A percentile compares a stretch with the other conserved stretches of the same genome.
phyloP scores from a whole-genome alignment of 2,888 invertebrate species.

The Dilophus febrilis region DNA sequence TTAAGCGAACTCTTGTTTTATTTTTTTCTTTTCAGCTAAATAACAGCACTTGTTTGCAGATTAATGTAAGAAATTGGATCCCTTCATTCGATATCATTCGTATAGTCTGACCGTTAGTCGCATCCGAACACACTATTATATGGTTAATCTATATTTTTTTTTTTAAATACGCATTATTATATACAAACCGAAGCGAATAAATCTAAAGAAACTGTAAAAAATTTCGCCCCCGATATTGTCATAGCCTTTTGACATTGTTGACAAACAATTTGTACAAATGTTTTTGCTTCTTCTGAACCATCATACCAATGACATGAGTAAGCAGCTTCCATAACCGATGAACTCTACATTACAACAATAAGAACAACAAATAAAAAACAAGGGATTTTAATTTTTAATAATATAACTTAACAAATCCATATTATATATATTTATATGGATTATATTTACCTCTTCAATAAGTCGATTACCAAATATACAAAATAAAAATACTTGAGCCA shows the following conservation, averaged over 20 bases:
- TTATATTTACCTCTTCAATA: constrained; percentile 57
- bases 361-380: neutral
- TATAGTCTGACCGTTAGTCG: too few species aligned
- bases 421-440: constrained; percentile 1
- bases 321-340: constrained; percentile 81
- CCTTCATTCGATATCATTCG: too few species aligned
- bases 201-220: constrained; percentile 76
- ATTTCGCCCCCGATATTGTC: constrained; percentile 78
- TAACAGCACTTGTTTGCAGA: too few species aligned
- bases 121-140: too few species aligned
- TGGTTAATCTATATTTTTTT: too few species aligned
- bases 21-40: too few species aligned
- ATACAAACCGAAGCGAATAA: constrained; percentile 67
- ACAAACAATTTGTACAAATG: constrained; percentile 79
- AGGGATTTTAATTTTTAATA: neutral
- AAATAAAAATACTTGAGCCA: constrained; percentile 74
- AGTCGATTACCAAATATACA: constrained; percentile 74
- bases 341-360: constrained; percentile 46
- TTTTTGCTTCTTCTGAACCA: constrained; percentile 77
- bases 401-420: too few species aligned
- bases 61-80: too few species aligned
- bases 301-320: constrained; percentile 86
- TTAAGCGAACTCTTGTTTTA: too few species aligned
- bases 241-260: constrained; percentile 81
- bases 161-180: too few species aligned